Evolutionary conservation across 1,140 invertebrate species (phyloP).

Genomic region (Drosophila biarmipes): DNA sequence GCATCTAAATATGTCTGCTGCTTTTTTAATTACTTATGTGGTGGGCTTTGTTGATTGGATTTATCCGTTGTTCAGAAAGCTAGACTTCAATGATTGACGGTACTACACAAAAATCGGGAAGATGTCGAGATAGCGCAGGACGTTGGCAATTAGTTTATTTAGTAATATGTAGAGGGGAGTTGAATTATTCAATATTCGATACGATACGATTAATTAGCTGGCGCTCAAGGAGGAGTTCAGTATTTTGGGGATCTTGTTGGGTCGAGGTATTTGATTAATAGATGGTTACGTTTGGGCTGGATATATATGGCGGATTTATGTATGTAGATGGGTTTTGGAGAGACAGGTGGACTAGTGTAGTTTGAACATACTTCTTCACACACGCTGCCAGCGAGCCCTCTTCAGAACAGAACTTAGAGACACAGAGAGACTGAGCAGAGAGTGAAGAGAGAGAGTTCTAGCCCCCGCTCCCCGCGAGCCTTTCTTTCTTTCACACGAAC

Average conservation of each 20-base stretch:
- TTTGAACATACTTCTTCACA: slow-evolving; percentile 82
- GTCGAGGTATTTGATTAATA: slow-evolving; percentile 18
- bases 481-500: slow-evolving; percentile 60
- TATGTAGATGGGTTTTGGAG: slow-evolving; percentile 30
- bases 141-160: slow-evolving; percentile 20
- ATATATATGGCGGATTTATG: slow-evolving; percentile 22
- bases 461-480: slow-evolving; percentile 32
- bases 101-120: slow-evolving; percentile 36
- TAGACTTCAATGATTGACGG: slow-evolving; percentile 14
- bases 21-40: slow-evolving; percentile 12
- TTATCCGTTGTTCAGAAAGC: slow-evolving; percentile 7
- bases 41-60: slow-evolving; percentile 17
- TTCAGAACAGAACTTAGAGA: slow-evolving; percentile 63
- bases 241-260: slow-evolving; percentile 14
- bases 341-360: slow-evolving; percentile 66
- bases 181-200: slow-evolving; percentile 4
- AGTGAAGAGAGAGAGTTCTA: slow-evolving; percentile 41
- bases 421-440: slow-evolving; percentile 30
- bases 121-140: slow-evolving; percentile 30
- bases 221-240: slow-evolving; percentile 24
- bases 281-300: slow-evolving; percentile 36
- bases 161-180: slow-evolving; percentile 3
- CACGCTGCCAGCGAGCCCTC: slow-evolving; percentile 83
- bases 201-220: slow-evolving; percentile 28
- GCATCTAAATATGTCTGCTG: slow-evolving; percentile 11